phyloP scores from a whole-genome alignment of 2,888 invertebrate genomes.

The Malthinus seriepunctatus region DNA sequence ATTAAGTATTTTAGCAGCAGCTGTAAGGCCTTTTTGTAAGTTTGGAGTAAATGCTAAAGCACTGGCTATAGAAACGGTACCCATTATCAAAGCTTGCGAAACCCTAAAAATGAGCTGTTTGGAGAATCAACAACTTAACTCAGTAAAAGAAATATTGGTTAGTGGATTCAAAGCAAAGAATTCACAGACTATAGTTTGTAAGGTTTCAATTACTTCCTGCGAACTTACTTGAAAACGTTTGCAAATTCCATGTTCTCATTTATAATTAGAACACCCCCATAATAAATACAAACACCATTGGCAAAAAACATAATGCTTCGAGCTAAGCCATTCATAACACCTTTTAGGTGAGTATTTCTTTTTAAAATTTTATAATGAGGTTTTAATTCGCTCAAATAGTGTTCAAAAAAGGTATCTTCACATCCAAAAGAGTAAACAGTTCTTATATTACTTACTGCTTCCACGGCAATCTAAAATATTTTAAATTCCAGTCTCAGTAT shows the following conservation, averaged over 20 bases:
- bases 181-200: too few relatives aligned
- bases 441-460: constrained; percentile 76
- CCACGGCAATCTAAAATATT: constrained; percentile 66
- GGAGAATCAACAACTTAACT: not conserved
- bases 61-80: constrained; percentile 69
- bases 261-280: constrained; percentile 71
- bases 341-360: constrained; percentile 66
- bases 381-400: constrained; percentile 64
- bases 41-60: constrained; percentile 77
- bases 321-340: constrained; percentile 72
- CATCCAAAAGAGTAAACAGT: constrained; percentile 76
- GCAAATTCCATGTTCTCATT: constrained; percentile 61
- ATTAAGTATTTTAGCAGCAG: constrained; percentile 70
- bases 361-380: constrained; percentile 65
- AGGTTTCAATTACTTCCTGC: too few relatives aligned
- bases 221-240: constrained; percentile 70
- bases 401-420: constrained; percentile 67
- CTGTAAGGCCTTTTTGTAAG: constrained; percentile 76
- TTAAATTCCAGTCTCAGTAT: too few relatives aligned
- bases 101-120: constrained; percentile 58
- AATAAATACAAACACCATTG: constrained; percentile 72
- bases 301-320: constrained; percentile 74
- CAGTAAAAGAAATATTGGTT: too few relatives aligned
- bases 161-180: too few relatives aligned
- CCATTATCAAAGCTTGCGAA: constrained; percentile 72